Percentiles rank a stretch among this genome's conserved stretches.
phyloP scores from a whole-genome alignment of 2,113 vertebrate genomes.

The Sardina pilchardus region DNA sequence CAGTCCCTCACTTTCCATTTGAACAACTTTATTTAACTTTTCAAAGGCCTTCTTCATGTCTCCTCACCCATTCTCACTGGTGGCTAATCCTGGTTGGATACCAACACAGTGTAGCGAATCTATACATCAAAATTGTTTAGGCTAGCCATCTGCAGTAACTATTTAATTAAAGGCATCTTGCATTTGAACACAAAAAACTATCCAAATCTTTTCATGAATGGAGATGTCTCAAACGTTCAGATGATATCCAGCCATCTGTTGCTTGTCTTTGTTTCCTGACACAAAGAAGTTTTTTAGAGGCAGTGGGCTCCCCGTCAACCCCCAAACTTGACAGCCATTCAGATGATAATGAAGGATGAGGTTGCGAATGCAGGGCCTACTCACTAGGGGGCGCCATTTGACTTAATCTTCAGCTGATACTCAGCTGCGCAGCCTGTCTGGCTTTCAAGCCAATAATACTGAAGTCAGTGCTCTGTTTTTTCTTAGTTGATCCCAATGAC shows the following conservation, averaged over 20 bases:
- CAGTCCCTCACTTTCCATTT: background rate
- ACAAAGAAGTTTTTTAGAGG: conserved; percentile 41
- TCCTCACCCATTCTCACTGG: background rate
- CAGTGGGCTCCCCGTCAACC: conserved; percentile 17
- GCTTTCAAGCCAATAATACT: background rate
- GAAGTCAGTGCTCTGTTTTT: no score
- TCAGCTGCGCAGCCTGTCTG: background rate
- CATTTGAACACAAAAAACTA: conserved; percentile 28
- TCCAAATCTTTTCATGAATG: conserved; percentile 13
- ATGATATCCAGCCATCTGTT: conserved; percentile 50
- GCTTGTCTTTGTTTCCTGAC: conserved; percentile 40
- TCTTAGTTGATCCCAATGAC: background rate
- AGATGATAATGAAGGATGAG: conserved; percentile 32
- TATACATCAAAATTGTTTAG: background rate
- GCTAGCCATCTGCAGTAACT: conserved; percentile 38
- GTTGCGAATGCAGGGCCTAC: conserved; percentile 5
- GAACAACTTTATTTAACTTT: background rate
- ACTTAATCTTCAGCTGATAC: background rate
- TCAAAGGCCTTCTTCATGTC: background rate
- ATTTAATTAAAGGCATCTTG: conserved; percentile 12
- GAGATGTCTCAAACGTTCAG: conserved; percentile 5
- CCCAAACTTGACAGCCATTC: conserved; percentile 31
- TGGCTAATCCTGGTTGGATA: background rate
- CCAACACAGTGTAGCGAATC: background rate
- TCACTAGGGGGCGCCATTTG: conserved; percentile 25